Base-by-base conservation (phyloP, 2,113 vertebrate genomes). In the Morone saxatilis region DNA sequence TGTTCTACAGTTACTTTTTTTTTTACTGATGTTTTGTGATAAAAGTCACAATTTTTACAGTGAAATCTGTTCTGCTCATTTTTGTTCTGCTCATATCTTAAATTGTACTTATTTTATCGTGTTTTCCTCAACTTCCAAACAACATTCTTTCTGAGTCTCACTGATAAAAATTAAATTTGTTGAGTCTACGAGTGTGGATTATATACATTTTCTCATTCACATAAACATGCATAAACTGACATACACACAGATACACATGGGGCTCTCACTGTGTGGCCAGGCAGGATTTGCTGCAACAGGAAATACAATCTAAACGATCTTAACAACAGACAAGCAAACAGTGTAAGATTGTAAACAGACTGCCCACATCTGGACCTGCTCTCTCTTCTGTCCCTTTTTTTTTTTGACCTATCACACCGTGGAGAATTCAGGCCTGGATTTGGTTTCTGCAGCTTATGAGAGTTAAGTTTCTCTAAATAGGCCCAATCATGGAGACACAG, bases 281-380 rank as follows among this genome's bases (percentile, higher is more conserved):
- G 9, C 31, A 69, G 69, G 71, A 82, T 78, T 77, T 77, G n/a
- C 38, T 84, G 43, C 53, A 78, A 38, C 66, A 86, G 83, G 80
- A 91, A 87, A 83, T 71, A 22, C 36, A 90, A 76, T 85, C 7
- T 61, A 86, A 87, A 75, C 16, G 0, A 63, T 71, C n/a, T 84
- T 67, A 76, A 82, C 69, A 78, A 78, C 57, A 80, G 65, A 84
- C 69, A 88, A 86, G 76, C 61, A 88, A 83, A 85, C 65, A 68
- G 43, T 85, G 56, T 47, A 57, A 56, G 73, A 82, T 56, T 71
- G 13, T 81, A 73, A 79, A 83, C 86, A 89, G n/a, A 78, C 76
- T 43, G 25, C 69, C 51, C 38, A 61, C 82, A 86, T 79, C 48
- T 86, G 73, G 63, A n/a, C 47, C 41, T 20, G 48, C 10, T 78